These are phyloP conservation scores for Parotocinclus haroldoi DNA, from an alignment of 2,797 vertebrate genomes.

Conservation along the genomic window DNA sequence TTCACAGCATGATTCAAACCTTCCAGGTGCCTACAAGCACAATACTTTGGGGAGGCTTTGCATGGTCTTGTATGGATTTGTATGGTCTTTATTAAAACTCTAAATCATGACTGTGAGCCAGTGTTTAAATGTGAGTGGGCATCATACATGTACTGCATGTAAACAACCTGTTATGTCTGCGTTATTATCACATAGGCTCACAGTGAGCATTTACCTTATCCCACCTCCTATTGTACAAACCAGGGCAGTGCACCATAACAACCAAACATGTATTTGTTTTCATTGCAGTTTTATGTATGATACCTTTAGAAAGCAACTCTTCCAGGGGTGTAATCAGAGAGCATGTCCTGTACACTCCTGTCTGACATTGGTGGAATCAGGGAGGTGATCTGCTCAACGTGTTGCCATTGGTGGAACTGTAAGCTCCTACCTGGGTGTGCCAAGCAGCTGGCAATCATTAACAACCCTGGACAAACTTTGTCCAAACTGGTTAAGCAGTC, in stretches of 20 bases:
- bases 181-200: background rate
- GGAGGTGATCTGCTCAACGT: conserved; percentile 24
- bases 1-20: no score
- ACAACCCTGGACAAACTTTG: conserved; percentile 64
- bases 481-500: conserved; percentile 48
- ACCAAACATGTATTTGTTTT: conserved; percentile 51
- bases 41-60: no score
- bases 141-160: no score
- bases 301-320: background rate
- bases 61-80: no score
- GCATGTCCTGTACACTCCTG: conserved; percentile 43
- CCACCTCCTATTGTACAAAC: conserved; percentile 36
- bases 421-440: conserved; percentile 39
- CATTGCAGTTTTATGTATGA: conserved; percentile 26
- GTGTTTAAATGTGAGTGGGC: no score
- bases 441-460: conserved; percentile 63
- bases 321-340: conserved; percentile 29
- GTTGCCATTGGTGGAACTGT: conserved; percentile 40
- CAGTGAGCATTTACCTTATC: conserved; percentile 9
- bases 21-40: no score
- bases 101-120: no score
- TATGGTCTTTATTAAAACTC: no score
- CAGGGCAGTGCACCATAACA: conserved; percentile 45
- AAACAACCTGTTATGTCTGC: background rate
- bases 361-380: conserved; percentile 31